Conservation (phyloP, 2,888 invertebrate species). For the Epirrita christyi region DNA sequence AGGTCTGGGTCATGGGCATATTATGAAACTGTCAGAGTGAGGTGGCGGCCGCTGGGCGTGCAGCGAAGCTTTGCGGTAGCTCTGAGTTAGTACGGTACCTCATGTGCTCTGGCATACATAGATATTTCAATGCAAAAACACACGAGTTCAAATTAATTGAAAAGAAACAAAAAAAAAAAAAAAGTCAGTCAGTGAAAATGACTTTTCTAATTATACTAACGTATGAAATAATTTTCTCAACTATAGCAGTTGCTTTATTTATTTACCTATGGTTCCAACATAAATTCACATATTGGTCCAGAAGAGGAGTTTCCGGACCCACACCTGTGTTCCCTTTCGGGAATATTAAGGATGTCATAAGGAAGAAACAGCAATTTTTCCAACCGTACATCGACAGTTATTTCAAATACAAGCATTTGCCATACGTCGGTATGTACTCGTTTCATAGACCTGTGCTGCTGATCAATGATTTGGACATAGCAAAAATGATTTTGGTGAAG, state of each 20-base stretch:
- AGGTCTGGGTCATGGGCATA: slow-evolving; percentile 20
- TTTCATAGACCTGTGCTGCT: slow-evolving; percentile 86
- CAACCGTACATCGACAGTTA: slow-evolving; percentile 86
- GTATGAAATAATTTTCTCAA: slow-evolving; percentile 47
- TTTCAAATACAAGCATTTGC: slow-evolving; percentile 74
- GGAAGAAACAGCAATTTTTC: slow-evolving; percentile 84
- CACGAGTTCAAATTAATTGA: slow-evolving; percentile 7
- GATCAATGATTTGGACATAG: slow-evolving; percentile 86
- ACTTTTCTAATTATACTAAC: slow-evolving; percentile 41
- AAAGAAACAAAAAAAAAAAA: slow-evolving; percentile 1
- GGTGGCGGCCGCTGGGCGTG: slow-evolving; percentile 7
- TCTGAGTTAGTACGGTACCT: slow-evolving; percentile 25
- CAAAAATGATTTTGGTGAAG: slow-evolving; percentile 84
- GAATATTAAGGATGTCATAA: slow-evolving; percentile 82
- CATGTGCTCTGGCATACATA: slow-evolving; percentile 22
- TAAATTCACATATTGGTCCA: slow-evolving; percentile 85
- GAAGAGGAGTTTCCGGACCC: slow-evolving; percentile 81
- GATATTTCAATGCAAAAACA: slow-evolving; percentile 9
- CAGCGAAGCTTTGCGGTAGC: slow-evolving; percentile 14
- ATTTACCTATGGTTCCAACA: slow-evolving; percentile 67
- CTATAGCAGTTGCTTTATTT: slow-evolving; percentile 46
- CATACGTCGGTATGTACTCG: slow-evolving; percentile 86
- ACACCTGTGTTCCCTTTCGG: slow-evolving; percentile 87
- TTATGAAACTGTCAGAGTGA: slow-evolving; percentile 22
- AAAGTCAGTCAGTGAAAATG: slow-evolving; percentile 35